Evolutionary conservation across 2,797 vertebrate genomes (phyloP).

Genomic region (Bradypodion pumilum): DNA sequence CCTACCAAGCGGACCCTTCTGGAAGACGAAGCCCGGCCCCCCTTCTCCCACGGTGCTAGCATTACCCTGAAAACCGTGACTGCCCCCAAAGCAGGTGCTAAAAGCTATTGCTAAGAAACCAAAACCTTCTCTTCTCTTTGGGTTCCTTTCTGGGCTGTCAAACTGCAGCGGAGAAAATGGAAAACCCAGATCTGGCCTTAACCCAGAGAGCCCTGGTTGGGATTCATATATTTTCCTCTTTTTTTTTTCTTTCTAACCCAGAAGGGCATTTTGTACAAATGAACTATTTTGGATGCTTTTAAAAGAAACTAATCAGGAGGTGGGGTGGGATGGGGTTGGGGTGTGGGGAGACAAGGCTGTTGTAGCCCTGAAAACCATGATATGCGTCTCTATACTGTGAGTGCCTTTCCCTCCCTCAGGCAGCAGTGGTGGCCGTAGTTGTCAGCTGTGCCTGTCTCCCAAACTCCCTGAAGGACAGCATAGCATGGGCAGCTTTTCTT

Average conservation of each 20-base stretch:
- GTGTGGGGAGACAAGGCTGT: constrained; percentile 56
- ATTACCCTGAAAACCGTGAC: constrained; percentile 53
- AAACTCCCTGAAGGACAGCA: constrained; percentile 44
- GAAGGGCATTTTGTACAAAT: constrained; percentile 75
- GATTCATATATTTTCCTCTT: constrained; percentile 48
- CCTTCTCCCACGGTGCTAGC: constrained; percentile 30
- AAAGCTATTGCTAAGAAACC: constrained; percentile 60
- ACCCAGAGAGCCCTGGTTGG: constrained; percentile 69
- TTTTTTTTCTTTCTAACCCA: constrained; percentile 24
- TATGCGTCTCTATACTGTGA: constrained; percentile 48
- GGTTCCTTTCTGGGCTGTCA: constrained; percentile 58
- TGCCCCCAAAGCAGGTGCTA: constrained; percentile 63
- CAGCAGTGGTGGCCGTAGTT: constrained; percentile 26
- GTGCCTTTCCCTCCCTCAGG: constrained; percentile 56
- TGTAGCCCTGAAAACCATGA: constrained; percentile 55
- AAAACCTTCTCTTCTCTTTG: constrained; percentile 41
- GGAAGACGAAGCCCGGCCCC: constrained; percentile 14
- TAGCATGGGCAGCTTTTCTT: constrained; percentile 48
- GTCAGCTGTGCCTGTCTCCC: constrained; percentile 43
- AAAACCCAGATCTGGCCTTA: constrained; percentile 70
- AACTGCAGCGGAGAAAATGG: constrained; percentile 55
- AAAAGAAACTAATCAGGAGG: constrained; percentile 53
- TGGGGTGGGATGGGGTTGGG: too few species aligned
- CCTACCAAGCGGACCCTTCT: constrained; percentile 14
- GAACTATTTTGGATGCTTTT: constrained; percentile 63